Base-by-base conservation (phyloP, 2,113 vertebrate genomes). In the Chamaea fasciata region DNA sequence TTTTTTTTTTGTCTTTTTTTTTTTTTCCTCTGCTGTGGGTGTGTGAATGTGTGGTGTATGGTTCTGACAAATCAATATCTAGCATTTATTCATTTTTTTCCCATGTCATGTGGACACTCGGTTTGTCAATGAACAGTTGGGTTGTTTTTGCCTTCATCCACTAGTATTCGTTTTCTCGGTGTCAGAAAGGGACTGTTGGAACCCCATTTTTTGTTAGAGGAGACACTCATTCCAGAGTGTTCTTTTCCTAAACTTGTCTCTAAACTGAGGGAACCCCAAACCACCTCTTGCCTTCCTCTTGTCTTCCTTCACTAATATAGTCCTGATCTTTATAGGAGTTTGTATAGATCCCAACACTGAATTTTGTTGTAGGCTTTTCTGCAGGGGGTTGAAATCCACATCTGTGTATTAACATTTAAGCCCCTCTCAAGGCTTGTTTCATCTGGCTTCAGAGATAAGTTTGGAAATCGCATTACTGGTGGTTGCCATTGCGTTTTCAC, bases 41-140 rank as follows among this genome's bases (percentile, higher is more conserved):
- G 10, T 22, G 17, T 42, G 2, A 42, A 28, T 35, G 15, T 46
- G 39, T 35, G 13, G 13, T 41, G 16, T 26, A 46, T 26, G 21
- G 21, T 31, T 80, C 41, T 67, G 41, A 21, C 41, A 56, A 31
- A 35, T 55, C 50, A 79, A 15, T 35, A 79, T 12, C 33, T 28
- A 35, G 39, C 26, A 46, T 31, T 46, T 26, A 31, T 56, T 67
- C 0, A 31, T 56, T 47, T 55, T 64, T 47, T 16, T 16, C 11
- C 21, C 0, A 0, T 15, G 50, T 67, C 1, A 0, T 31, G 8
- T 56, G 50, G 41, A n/a, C 18, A 27, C 8, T 63, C 2, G 1
- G 15, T 26, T 67, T 15, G 10, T 37, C 41, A 26, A 33, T 46
- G 67, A 56, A 56, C 0, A 0, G 20, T 15, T 65, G 13, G 12